Base-by-base conservation (phyloP, 2,888 invertebrate genomes). In the Augochlorella aurata region DNA sequence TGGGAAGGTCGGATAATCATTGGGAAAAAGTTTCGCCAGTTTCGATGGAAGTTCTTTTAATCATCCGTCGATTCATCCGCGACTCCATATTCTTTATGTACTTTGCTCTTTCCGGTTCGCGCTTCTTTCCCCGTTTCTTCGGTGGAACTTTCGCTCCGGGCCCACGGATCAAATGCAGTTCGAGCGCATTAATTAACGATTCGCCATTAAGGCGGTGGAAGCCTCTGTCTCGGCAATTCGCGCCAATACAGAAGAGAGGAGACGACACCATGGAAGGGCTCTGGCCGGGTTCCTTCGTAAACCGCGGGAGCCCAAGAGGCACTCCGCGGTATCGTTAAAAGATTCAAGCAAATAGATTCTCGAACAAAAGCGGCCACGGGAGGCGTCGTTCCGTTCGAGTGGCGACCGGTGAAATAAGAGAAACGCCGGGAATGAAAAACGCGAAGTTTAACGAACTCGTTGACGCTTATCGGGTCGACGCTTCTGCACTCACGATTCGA, bases 281-380 rank as follows among this genome's bases (percentile, higher is more conserved):
- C 38, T 10, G 21, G 21, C 16, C 29, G 14, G 29, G 10, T 61
- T 71, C 29, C 52, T 54, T 47, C n/a, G 58, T n/a, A 38, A 47
- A 14, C 45, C 18, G 29, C 16, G 21, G 50, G n/a, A 21, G 16
- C 58, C n/a, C 29, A 14, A 69, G 58, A 65, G 70, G 52, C 54
- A 79, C 69, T 79, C 18, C 75, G 75, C 49, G 52, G 70, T 52
- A 66, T 77, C 77, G 71, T 71, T 79, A 66, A 75, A 79, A 79
- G 69, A 75, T 63, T 61, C 70, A 21, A 14, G 66, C 45, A 54
- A 71, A 75, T 74, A 52, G 79, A 75, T 75, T 49, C 54, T 70
- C 50, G 74, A 71, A 70, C 49, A 70, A 69, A 58, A 67, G 65
- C 50, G 58, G 49, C 50, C 54, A 9, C 54, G 63, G 52, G n/a